These are phyloP conservation scores for Meiosimyza platycephala DNA, from an alignment of 2,888 invertebrate species.

Conservation along the genomic window DNA sequence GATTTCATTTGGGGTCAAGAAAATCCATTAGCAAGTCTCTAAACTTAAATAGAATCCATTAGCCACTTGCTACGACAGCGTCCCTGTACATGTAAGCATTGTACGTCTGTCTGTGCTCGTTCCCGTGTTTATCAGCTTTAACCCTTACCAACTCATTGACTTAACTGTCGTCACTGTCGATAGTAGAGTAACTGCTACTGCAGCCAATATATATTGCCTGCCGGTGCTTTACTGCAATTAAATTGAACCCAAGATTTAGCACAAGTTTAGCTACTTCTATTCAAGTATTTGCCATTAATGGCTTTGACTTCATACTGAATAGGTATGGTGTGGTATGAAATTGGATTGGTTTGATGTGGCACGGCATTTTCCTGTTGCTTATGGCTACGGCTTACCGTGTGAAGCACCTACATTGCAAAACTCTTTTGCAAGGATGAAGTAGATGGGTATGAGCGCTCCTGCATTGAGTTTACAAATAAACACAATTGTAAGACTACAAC, in stretches of 20 bases:
- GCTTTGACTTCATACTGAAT: not conserved
- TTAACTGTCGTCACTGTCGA: constrained; percentile 2
- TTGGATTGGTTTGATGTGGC: not conserved
- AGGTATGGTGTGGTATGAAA: not conserved
- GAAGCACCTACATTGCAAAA: constrained; percentile 8
- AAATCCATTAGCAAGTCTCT: constrained; percentile 66
- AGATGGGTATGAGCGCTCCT: not conserved
- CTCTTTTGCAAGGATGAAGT: not conserved
- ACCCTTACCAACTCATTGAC: not conserved
- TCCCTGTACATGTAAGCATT: not conserved
- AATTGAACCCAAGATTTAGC: constrained; percentile 46
- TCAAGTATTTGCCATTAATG: constrained; percentile 38
- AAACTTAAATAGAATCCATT: constrained; percentile 67
- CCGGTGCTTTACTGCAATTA: constrained; percentile 46
- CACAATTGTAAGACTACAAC: constrained; percentile 10
- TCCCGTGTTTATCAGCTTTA: not conserved
- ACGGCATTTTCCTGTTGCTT: constrained; percentile 14
- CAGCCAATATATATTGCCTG: not conserved
- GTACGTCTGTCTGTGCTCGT: not conserved
- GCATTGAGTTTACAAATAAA: constrained; percentile 26
- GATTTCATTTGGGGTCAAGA: constrained; percentile 65
- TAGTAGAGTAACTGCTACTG: not conserved
- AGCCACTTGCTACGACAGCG: constrained; percentile 47
- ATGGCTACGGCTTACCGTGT: constrained; percentile 29
- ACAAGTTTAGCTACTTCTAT: constrained; percentile 21